A percentile compares a stretch with the other conserved stretches of the same genome.
Conservation (phyloP, 2,113 vertebrate genomes). For the Neolamprologus hecqui region DNA sequence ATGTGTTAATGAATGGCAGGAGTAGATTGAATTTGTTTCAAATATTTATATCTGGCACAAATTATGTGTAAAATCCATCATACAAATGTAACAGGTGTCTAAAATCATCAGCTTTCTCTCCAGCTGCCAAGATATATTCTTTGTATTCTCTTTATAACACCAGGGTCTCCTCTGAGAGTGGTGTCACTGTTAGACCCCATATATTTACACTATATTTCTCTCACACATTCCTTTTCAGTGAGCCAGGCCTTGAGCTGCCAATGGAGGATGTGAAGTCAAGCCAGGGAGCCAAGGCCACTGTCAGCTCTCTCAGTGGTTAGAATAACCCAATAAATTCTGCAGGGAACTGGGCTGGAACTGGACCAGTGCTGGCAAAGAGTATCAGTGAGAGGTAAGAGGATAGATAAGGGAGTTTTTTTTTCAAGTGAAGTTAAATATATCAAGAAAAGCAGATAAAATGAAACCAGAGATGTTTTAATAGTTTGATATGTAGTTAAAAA, state of each 20-base stretch:
- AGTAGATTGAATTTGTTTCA: not conserved
- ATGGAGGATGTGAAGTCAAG: constrained; percentile 75
- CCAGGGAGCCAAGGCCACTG: constrained; percentile 67
- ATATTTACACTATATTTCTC: constrained; percentile 88
- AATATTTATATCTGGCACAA: not conserved
- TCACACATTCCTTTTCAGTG: constrained; percentile 92
- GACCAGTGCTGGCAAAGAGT: not conserved
- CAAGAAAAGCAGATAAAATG: not conserved
- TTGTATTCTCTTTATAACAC: not conserved
- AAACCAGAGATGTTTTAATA: not conserved
- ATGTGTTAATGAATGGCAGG: not conserved
- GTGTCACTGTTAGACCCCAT: constrained; percentile 69
- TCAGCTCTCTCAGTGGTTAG: constrained; percentile 65
- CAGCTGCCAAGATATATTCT: not conserved
- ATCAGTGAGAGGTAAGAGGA: not conserved
- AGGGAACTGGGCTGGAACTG: constrained; percentile 29
- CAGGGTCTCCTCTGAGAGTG: constrained; percentile 60
- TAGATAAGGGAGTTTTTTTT: not conserved
- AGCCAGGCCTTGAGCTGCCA: constrained; percentile 73
- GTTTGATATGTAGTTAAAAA: not conserved
- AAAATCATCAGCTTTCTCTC: not conserved
- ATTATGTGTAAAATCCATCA: not conserved
- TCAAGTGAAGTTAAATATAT: not conserved
- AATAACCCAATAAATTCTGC: constrained; percentile 53
- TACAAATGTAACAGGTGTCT: constrained; percentile 7